These are phyloP conservation scores for Ptychodera flava DNA, from an alignment of 35 echinoderm and acorn worm species.

Conservation along the genomic window DNA sequence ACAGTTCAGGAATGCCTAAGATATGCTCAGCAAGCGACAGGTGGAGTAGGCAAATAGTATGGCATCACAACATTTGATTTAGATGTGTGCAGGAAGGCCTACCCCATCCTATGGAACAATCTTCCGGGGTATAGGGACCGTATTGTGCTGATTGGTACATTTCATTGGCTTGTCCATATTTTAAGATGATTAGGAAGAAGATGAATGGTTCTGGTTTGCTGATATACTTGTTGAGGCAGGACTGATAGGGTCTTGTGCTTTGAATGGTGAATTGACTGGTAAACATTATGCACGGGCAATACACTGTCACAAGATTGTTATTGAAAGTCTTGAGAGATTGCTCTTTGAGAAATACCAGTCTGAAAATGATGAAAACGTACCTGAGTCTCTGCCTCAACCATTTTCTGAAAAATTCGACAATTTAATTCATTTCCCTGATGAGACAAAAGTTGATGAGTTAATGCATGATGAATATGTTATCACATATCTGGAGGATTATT, in stretches of 20 bases:
- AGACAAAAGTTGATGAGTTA: too few species aligned
- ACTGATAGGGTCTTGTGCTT: slow-evolving; percentile 27
- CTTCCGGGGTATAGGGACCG: neutral
- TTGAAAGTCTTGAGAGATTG: too few species aligned
- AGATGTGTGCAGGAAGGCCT: slow-evolving; percentile 2
- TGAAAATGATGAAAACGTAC: too few species aligned
- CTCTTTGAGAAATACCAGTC: slow-evolving; percentile 4
- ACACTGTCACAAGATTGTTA: too few species aligned
- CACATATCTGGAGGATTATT: neutral
- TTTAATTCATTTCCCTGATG: too few species aligned
- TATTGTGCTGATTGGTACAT: slow-evolving; percentile 9
- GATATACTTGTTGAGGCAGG: slow-evolving; percentile 48
- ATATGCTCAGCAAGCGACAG: too few species aligned
- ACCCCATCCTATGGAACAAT: slow-evolving; percentile 4
- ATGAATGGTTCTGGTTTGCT: slow-evolving; percentile 37
- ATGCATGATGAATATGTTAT: neutral
- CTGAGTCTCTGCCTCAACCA: too few species aligned
- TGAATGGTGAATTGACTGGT: too few species aligned
- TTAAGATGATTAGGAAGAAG: slow-evolving; percentile 35
- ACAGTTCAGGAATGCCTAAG: neutral
- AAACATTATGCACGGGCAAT: too few species aligned
- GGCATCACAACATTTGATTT: neutral
- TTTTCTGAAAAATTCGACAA: too few species aligned
- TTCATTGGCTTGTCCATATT: slow-evolving; percentile 15
- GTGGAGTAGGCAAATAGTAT: neutral